A percentile compares a stretch with the other conserved stretches of the same genome.
phyloP scores from a whole-genome alignment of 2,888 invertebrate genomes.

The Patella caerulea region DNA sequence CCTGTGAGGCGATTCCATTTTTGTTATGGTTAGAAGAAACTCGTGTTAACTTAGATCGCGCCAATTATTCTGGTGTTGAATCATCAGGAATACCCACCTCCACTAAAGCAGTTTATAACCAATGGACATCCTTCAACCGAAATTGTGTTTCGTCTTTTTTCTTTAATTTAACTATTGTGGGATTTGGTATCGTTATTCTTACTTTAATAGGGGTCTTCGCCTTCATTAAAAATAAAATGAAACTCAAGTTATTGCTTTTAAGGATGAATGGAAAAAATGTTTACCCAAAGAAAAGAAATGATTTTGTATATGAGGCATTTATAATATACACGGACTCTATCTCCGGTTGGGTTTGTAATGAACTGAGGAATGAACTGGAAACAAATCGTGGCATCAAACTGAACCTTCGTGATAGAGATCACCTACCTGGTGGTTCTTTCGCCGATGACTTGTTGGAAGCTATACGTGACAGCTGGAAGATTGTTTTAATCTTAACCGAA shows the following conservation, averaged over 20 bases:
- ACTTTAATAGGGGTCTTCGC: not conserved
- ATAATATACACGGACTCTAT: slow-evolving; percentile 2
- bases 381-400: not conserved
- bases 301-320: not conserved
- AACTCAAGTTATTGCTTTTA: not conserved
- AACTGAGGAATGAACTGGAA: not conserved
- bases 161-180: not conserved
- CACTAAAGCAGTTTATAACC: not conserved
- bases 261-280: not conserved
- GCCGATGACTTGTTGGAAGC: not conserved
- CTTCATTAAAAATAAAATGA: not conserved
- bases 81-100: not conserved
- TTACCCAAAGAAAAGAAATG: not conserved
- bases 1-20: not conserved
- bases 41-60: not conserved
- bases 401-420: not conserved
- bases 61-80: not conserved
- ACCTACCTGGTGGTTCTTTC: not conserved
- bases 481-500: slow-evolving; percentile 8
- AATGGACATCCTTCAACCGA: not conserved
- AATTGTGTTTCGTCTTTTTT: not conserved
- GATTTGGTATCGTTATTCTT: not conserved
- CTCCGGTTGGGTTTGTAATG: not conserved
- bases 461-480: not conserved
- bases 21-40: not conserved